Base-by-base conservation (phyloP, 2,888 invertebrate genomes). In the Ectropis crepuscularia region DNA sequence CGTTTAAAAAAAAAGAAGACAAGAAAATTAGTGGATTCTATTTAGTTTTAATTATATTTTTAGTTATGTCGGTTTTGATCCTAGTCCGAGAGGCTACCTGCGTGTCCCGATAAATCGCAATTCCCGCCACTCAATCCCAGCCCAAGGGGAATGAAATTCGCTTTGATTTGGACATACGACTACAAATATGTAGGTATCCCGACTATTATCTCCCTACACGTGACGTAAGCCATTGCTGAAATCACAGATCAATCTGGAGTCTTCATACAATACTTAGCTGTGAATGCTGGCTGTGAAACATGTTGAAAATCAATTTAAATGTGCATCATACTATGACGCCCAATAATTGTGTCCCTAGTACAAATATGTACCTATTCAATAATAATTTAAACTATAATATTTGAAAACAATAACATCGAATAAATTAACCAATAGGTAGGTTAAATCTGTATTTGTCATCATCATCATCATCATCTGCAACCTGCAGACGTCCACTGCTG, bases 81-180 rank as follows among this genome's bases (percentile, higher is more conserved):
- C 57, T 57, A 41, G 41, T 39, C 28, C n/a, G n/a, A 48, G 41
- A 57, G 57, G 39, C 54, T 55, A 46, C 46, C 37, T 38, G 10
- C 54, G 49, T 57, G 48, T 37, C 57, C 8, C 42, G 11, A 43
- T 49, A 57, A 57, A 57, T 49, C 42, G 36, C 12, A 12, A 43
- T 49, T 28, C 43, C 10, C 37, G 57, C 43, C 49, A 49, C 38
- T 50, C 54, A 49, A 55, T 49, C 45, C 28, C 11, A 43, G 48
- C 36, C 54, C 43, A 28, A 54, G 41, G 57, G 49, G 49, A 57
- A 49, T 57, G 49, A 49, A 49, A 48, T 11, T 41, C 28, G 43
- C 36, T 57, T 57, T 42, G 49, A 49, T 49, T 57, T 49, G 54
- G 6, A 28, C 28, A 41, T 11, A n/a, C 12, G 41, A 11, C 41